Base-by-base conservation (phyloP, 2,888 invertebrate genomes). In the Ormyrus rosae region DNA sequence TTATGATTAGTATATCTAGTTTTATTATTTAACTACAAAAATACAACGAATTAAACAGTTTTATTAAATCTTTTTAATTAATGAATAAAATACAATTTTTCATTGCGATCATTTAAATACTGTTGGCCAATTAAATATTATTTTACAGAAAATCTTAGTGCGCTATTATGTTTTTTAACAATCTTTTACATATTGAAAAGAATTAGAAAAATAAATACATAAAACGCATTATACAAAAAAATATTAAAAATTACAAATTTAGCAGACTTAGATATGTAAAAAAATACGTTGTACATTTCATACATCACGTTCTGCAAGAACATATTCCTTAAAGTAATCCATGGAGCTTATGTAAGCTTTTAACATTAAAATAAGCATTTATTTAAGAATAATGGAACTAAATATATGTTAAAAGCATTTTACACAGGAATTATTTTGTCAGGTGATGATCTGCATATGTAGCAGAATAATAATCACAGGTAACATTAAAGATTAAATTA, bases 401-500 rank as follows among this genome's bases (percentile, higher is more conserved):
- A 69, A 45, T 69, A 63, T 13, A 67, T 75, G 60, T 50, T 45
- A 50, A 71, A 80, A 61, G 34, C 75, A 75, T 71, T n/a, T 80
- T 80, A 68, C 67, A 68, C 67, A 75, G 58, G 60, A 80, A 75
- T 69, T 76, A 8, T 9, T 19, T n/a, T 69, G 46, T 51, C 53
- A 69, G 51, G 53, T 73, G 50, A 56, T 65, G 51, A 55, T 55
- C 46, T 58, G 19, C 45, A 67, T 64, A 56, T 70, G 61, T 74
- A 58, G 67, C 72, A 76, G 68, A 80, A 63, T 68, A 76, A 63
- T 63, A 68, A 80, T 80, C 80, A 80, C 80, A 80, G 80, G 34
- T 67, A 80, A 63, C 46, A 45, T 56, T 64, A 67, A 75, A 61
- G 58, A 68, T 34, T 60, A 80, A 68, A 80, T 79, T 69, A 11